Evolutionary conservation across 2,888 invertebrate genomes (phyloP), one percentile per base, ranked within the genome.

Genomic region (Noctua janthina): DNA sequence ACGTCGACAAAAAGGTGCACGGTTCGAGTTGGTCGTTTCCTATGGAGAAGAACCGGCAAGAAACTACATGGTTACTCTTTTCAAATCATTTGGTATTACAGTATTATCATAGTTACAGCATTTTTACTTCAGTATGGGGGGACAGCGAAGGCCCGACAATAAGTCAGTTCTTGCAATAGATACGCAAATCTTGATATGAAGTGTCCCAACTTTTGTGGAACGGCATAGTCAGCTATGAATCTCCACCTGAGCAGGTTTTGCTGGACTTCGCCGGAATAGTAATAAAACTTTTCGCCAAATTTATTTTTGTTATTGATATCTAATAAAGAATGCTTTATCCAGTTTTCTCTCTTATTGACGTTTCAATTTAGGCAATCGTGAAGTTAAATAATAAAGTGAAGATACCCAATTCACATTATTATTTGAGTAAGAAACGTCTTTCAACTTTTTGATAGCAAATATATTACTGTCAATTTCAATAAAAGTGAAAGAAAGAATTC

Each of bases 371-470:
- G 11, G 20, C 56, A 51, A 69, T 64, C 29, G 59, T 17, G 5
- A 67, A 74, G 66, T 78, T 66, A 13, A 62, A 83, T 83, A 59
- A 59, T 76, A 35, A 56, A 72, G n/a, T 64, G 43, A n/a, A 43
- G 8, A 67, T 62, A 39, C n/a, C 43, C 43, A 29, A 79, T 67
- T 64, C 74, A 43, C n/a, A 46, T 78, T 70, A 64, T 64, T 39
- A 78, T 70, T 66, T 51, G 15, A 76, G 62, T 43, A 78, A 78
- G 54, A 69, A 84, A 66, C 15, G 62, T 75, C 56, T 68, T 74
- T 67, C 68, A 84, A 76, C 68, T 74, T 82, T 68, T 59, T 84
- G 70, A 82, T 78, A 49, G 43, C 81, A 87, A 81, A 86, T 84
- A 66, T 85, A 76, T 81, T 74, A 74, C 66, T 77, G 74, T 74